These are phyloP conservation scores for Gasterosteus nipponicus DNA, from an alignment of 2,113 vertebrate genomes.

Conservation along the genomic window DNA sequence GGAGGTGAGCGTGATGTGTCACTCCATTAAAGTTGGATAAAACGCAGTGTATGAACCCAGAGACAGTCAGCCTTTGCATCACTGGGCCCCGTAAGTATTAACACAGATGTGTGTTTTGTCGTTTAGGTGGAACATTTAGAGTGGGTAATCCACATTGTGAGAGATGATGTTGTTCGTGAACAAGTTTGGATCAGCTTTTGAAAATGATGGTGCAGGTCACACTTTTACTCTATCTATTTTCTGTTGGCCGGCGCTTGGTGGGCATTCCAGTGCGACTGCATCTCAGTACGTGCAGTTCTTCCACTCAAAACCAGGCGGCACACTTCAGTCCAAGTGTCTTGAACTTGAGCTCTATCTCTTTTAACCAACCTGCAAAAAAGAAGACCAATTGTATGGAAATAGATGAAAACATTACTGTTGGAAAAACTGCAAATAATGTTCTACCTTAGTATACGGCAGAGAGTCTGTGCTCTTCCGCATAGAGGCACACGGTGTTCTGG, in stretches of 20 bases:
- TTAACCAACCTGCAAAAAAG: background rate
- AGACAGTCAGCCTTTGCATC: slow-evolving; percentile 63
- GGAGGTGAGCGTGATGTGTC: slow-evolving; percentile 67
- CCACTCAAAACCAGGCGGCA: background rate
- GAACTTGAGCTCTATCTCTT: background rate
- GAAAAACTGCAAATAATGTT: too few relatives aligned
- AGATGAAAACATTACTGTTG: background rate
- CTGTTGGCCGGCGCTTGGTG: background rate
- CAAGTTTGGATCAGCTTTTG: slow-evolving; percentile 15
- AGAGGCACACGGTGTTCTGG: too few relatives aligned
- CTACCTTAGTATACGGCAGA: too few relatives aligned
- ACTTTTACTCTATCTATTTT: slow-evolving; percentile 3
- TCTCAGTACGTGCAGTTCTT: background rate
- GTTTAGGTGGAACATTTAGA: slow-evolving; percentile 63
- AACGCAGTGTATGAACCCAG: slow-evolving; percentile 70
- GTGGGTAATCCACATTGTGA: slow-evolving; percentile 60
- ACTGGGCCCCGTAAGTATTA: slow-evolving; percentile 57
- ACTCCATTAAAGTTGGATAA: slow-evolving; percentile 78
- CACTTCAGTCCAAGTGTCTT: background rate
- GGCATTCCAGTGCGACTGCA: background rate
- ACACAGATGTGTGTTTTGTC: slow-evolving; percentile 62
- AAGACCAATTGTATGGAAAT: background rate
- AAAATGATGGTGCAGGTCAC: slow-evolving; percentile 6
- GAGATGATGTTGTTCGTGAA: slow-evolving; percentile 17
- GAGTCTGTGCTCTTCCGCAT: too few relatives aligned